Percentiles rank a stretch among this genome's conserved stretches.
phyloP scores from a whole-genome alignment of 2,888 invertebrate species.

The Ptychoptera albimana region DNA sequence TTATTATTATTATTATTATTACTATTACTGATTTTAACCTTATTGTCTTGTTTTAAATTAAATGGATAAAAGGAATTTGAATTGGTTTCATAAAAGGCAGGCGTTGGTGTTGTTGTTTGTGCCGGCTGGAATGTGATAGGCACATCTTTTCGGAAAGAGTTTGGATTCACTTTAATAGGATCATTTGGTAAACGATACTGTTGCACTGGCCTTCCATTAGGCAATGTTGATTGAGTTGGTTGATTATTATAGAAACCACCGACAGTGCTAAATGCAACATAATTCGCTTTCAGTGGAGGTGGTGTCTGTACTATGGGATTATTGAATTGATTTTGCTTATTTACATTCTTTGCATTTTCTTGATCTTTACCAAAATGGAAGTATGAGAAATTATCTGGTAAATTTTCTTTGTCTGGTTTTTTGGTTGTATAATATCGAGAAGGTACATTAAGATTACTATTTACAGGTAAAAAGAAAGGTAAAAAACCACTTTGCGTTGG shows the following conservation, averaged over 20 bases:
- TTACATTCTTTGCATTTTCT: constrained; percentile 3
- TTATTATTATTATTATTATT: constrained; percentile 3
- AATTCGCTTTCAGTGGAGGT: constrained; percentile 38
- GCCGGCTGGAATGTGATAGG: neutral
- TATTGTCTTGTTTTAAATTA: constrained; percentile 1
- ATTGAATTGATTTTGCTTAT: constrained; percentile 4
- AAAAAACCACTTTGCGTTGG: neutral
- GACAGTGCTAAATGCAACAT: constrained; percentile 35
- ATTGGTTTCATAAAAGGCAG: neutral
- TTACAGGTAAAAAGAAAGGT: too few species aligned
- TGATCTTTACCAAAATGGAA: constrained; percentile 27
- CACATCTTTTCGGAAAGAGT: neutral
- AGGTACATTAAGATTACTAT: too few species aligned
- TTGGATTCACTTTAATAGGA: neutral
- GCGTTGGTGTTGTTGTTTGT: constrained; percentile 1
- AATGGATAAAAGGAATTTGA: constrained; percentile 2
- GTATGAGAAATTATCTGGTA: constrained; percentile 26
- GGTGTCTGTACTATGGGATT: constrained; percentile 6
- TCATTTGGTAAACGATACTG: neutral
- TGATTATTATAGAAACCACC: constrained; percentile 41
- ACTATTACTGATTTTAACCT: too few species aligned
- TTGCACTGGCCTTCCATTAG: constrained; percentile 2
- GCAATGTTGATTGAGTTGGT: constrained; percentile 9
- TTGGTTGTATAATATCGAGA: neutral
- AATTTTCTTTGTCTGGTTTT: constrained; percentile 1